Evolutionary conservation across 2,113 vertebrate species (phyloP), one percentile per base, ranked within the genome.

Genomic region (Percina caprodes): DNA sequence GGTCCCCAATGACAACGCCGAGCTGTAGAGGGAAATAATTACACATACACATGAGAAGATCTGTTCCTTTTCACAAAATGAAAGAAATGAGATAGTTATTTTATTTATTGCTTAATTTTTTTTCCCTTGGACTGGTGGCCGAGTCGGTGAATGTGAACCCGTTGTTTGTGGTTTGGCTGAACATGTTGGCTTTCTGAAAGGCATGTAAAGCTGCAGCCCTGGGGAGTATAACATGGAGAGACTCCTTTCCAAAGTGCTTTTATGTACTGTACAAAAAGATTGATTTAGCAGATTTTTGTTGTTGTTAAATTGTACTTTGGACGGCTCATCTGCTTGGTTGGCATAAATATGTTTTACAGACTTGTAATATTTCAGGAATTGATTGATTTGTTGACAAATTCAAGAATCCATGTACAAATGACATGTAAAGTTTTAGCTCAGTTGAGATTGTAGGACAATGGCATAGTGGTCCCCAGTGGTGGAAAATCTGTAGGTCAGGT

Each of bases 1-100:
- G 63, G 89, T 92, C 90, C 86, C 87, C 79, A 26, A 61, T 82
- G 82, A 86, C 80, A 84, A 78, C 46, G 49, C 77, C 6, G 83
- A 82, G 84, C 69, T 61, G 70, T 80, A 86, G 87, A 90, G 72
- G 87, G 81, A 93, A 94, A 93, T 93, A 92, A 94, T 93, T 90
- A 90, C 89, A 87, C 84, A 84, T 67, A 74, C 77, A 83, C 91
- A 90, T 84, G 74, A 90, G 82, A 84, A 89, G 89, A 90, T 86
- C 82, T 86, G 77, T 54, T 35, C 69, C 68, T 84, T 86, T 82
- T 87, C 77, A 82, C 56, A 48, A 85, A 88, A 86, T 86, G 68
- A 87, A 87, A 72, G 80, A 81, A 81, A 80, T 62, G 55, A 80
- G 74, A 85, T 90, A 68, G 83, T 9, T 89, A 75, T 83, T 72